These are phyloP conservation scores for Vimba vimba DNA, from an alignment of 2,113 vertebrate genomes.

Conservation along the genomic window DNA sequence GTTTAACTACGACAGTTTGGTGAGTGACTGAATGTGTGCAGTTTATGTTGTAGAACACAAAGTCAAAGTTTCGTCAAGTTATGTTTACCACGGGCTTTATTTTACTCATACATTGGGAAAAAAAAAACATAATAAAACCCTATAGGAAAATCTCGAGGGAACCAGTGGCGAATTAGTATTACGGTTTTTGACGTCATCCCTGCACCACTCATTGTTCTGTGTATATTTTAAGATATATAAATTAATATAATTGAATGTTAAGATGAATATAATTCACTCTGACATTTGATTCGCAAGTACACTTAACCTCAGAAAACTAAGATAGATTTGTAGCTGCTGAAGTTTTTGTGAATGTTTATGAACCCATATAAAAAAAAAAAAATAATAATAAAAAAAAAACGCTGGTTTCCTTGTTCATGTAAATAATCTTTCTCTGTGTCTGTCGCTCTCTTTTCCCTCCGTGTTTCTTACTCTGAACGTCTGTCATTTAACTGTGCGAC, in stretches of 20 bases:
- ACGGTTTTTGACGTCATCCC: too few relatives aligned
- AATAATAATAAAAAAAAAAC: neutral
- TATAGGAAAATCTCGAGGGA: too few relatives aligned
- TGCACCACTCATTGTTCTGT: neutral
- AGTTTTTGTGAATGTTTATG: neutral
- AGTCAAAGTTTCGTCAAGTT: too few relatives aligned
- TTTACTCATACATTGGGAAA: too few relatives aligned
- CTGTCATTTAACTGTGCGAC: constrained; percentile 41
- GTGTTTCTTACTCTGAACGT: neutral
- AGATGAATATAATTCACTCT: neutral
- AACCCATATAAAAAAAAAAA: neutral
- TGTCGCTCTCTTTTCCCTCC: neutral
- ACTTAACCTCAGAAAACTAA: neutral
- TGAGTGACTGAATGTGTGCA: too few relatives aligned
- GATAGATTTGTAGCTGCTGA: neutral
- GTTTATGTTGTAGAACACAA: too few relatives aligned
- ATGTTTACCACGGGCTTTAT: too few relatives aligned
- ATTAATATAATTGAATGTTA: too few relatives aligned
- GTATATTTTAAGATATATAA: neutral
- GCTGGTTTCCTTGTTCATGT: neutral
- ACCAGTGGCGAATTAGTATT: too few relatives aligned
- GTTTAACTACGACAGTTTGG: too few relatives aligned
- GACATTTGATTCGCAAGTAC: neutral
- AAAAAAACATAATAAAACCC: too few relatives aligned
- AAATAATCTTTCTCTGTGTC: neutral